Evolutionary conservation across 2,797 vertebrate genomes (phyloP), one percentile per base, ranked within the genome.

Genomic region (Mionectes olivaceus): DNA sequence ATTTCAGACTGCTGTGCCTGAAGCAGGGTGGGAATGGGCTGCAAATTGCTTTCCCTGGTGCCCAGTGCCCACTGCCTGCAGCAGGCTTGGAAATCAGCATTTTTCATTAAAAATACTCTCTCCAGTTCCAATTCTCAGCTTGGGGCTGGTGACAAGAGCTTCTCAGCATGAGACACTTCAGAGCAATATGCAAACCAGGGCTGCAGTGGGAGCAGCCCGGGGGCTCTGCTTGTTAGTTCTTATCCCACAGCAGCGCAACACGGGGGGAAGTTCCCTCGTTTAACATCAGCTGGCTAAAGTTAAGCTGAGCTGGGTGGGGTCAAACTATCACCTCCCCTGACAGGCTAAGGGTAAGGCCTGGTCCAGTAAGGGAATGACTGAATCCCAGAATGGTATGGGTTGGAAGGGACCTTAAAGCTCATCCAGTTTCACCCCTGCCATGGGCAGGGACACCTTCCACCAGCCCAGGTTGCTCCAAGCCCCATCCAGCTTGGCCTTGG

Each of bases 91-190:
- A 93, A 95, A 90, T 79, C 61, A 64, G 37, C 13, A 57, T 59
- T 89, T 95, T 71, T 83, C 75, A 87, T 96, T 79, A 91, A 86
- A 88, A 94, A 93, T 52, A 41, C 47, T 60, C 44, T 69, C n/a
- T 60, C 74, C 60, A 70, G 71, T 69, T 90, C 39, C 91, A 94
- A 73, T 96, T 97, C 91, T 89, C 95, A 89, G 81, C 57, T 91
- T 63, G 39, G 78, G 61, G 74, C 50, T 65, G 53, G 81, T 86
- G 89, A 91, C 83, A 92, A 90, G 32, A 75, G 67, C 76, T 83
- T 68, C 94, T 89, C 90, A 80, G 90, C 80, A 35, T 44, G 83
- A 24, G 70, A 76, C 46, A 55, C 73, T 83, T 94, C 75, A 41
- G 80, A 86, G 55, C 67, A 83, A 76, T 25, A 56, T 78, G 64